phyloP scores from a whole-genome alignment of 2,113 vertebrate genomes.

The Ceuthmochares aereus region DNA sequence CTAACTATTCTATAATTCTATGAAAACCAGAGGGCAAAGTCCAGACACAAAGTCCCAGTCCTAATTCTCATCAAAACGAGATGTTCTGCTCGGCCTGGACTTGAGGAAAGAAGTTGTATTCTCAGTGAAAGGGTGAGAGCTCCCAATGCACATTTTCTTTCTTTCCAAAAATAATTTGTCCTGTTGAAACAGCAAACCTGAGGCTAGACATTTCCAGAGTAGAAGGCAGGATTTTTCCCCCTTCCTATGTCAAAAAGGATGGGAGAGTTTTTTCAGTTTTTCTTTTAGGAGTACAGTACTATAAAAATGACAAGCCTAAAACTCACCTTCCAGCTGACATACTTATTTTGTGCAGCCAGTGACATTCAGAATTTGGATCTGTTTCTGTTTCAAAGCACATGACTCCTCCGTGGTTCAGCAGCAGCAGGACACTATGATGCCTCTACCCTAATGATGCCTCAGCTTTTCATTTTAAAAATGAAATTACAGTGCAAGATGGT shows the following conservation, averaged over 20 bases:
- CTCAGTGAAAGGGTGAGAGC: neutral
- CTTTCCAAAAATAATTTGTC: neutral
- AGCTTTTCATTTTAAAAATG: constrained; percentile 1
- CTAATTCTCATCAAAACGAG: neutral
- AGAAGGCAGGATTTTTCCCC: neutral
- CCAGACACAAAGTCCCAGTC: rapidly evolving
- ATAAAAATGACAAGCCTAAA: neutral
- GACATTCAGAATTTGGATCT: neutral
- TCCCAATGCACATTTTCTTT: neutral
- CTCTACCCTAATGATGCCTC: neutral
- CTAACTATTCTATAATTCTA: too few species aligned
- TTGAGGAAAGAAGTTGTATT: neutral
- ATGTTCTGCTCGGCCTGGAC: neutral
- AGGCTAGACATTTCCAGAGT: neutral
- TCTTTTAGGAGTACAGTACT: neutral
- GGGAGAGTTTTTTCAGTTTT: neutral
- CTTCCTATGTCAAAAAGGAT: neutral
- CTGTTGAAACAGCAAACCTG: neutral
- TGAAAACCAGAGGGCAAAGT: neutral
- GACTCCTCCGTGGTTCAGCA: neutral
- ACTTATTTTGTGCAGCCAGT: neutral
- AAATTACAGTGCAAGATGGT: neutral
- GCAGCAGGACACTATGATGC: neutral
- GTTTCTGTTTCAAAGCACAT: neutral
- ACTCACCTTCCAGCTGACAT: neutral